Conservation (phyloP, 2,113 vertebrate genomes). For the Rhineura floridana region DNA sequence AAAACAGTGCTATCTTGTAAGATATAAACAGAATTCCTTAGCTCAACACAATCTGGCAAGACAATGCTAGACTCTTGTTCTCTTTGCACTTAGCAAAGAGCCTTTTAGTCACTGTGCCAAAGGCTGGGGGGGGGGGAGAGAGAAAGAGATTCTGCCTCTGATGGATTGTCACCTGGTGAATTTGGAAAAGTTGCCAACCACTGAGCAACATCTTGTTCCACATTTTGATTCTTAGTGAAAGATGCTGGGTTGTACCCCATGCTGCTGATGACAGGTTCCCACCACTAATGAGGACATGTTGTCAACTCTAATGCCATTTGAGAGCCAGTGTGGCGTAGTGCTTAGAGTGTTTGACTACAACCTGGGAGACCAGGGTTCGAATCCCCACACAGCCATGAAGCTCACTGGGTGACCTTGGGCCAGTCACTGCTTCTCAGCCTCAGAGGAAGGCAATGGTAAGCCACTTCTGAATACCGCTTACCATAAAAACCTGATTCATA, state of each 20-base stretch:
- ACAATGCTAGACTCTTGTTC: not conserved
- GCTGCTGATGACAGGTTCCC: not conserved
- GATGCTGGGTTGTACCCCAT: not conserved
- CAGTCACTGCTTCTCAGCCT: too few relatives aligned
- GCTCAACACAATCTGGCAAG: not conserved
- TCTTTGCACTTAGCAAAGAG: not conserved
- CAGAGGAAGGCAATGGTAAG: too few relatives aligned
- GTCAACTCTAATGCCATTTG: not conserved
- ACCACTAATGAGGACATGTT: not conserved
- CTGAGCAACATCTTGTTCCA: not conserved
- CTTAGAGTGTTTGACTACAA: too few relatives aligned
- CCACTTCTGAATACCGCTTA: too few relatives aligned
- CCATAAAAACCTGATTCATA: too few relatives aligned
- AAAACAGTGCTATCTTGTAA: conserved; percentile 51
- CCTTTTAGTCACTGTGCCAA: not conserved
- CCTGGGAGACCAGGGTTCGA: too few relatives aligned
- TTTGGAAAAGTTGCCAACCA: not conserved
- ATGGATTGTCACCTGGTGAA: not conserved
- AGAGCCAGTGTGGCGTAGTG: too few relatives aligned
- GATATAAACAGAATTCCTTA: conserved; percentile 45
- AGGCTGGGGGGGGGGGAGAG: not conserved
- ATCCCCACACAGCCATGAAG: too few relatives aligned
- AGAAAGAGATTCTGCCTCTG: not conserved
- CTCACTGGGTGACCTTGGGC: too few relatives aligned
- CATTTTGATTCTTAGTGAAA: not conserved